Evolutionary conservation across 1,140 invertebrate species (phyloP).

Genomic region (Zaprionus nigranus): DNA sequence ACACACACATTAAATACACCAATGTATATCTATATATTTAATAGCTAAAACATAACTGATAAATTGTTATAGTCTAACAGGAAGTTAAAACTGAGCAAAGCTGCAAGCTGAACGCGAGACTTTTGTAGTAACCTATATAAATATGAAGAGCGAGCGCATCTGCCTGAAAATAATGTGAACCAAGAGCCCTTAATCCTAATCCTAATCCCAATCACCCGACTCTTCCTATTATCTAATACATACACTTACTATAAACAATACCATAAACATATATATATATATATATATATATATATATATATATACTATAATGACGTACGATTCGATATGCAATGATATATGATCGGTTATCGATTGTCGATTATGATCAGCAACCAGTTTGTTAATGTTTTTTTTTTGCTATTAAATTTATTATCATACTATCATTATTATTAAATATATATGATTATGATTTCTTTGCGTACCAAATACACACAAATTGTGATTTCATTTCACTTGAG

Average conservation of each 20-base stretch:
- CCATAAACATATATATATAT: constrained; percentile 2
- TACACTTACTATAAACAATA: constrained; percentile 11
- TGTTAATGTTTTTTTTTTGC: constrained; percentile 67
- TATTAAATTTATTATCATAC: constrained; percentile 51
- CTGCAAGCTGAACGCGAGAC: constrained; percentile 40
- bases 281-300: constrained; percentile 6
- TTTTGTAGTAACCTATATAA: constrained; percentile 8
- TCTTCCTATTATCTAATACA: constrained; percentile 14
- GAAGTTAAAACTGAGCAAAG: constrained; percentile 27
- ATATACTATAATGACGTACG: constrained; percentile 40
- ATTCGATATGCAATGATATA: constrained; percentile 33
- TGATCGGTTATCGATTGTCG: constrained; percentile 8
- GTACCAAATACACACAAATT: constrained; percentile 78
- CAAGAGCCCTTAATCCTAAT: constrained; percentile 6
- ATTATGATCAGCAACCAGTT: constrained; percentile 58
- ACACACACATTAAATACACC: constrained; percentile 31
- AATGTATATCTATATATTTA: constrained; percentile 24
- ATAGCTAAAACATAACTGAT: constrained; percentile 33
- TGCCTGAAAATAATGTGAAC: constrained; percentile 33
- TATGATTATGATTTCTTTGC: constrained; percentile 72
- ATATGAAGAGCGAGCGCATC: constrained; percentile 7
- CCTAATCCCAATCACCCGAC: constrained; percentile 8
- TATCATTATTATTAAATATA: constrained; percentile 63
- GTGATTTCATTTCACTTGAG: constrained; percentile 61
- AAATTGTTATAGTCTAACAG: constrained; percentile 54